phyloP scores from a whole-genome alignment of 2,797 vertebrate species.

The Mastacembelus armatus region DNA sequence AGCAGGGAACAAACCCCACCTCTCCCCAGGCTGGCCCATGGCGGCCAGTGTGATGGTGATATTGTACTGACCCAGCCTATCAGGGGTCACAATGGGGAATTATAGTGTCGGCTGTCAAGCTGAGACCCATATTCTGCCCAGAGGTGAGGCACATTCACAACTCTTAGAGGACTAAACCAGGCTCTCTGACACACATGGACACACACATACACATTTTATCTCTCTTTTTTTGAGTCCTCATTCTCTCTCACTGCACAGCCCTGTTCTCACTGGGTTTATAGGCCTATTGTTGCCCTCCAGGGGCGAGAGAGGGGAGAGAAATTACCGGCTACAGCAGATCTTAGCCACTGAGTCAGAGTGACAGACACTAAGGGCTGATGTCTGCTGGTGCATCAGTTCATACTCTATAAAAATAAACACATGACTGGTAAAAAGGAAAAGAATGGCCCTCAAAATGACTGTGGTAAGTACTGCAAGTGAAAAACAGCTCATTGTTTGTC shows the following conservation, averaged over 20 bases:
- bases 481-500: too few species aligned
- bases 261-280: constrained; percentile 45
- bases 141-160: constrained; percentile 63
- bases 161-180: constrained; percentile 43
- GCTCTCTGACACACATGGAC: constrained; percentile 19
- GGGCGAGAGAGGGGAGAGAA: constrained; percentile 53
- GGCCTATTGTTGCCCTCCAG: constrained; percentile 66
- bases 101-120: constrained; percentile 74
- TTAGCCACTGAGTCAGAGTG: constrained; percentile 67
- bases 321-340: constrained; percentile 51
- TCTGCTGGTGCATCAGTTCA: constrained; percentile 34
- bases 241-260: constrained; percentile 33
- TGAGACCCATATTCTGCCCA: constrained; percentile 70
- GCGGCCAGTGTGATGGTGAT: constrained; percentile 68
- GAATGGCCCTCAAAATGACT: background rate
- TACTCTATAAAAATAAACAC: constrained; percentile 11
- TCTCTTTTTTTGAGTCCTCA: constrained; percentile 6
- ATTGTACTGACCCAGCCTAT: constrained; percentile 74
- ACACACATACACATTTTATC: background rate
- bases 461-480: background rate
- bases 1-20: constrained; percentile 40
- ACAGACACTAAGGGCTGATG: constrained; percentile 53
- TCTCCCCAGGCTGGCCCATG: constrained; percentile 64
- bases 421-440: constrained; percentile 24
- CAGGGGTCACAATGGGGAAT: constrained; percentile 74